phyloP scores from a whole-genome alignment of 1,140 invertebrate genomes.

The Panagrolaimus sp. region DNA sequence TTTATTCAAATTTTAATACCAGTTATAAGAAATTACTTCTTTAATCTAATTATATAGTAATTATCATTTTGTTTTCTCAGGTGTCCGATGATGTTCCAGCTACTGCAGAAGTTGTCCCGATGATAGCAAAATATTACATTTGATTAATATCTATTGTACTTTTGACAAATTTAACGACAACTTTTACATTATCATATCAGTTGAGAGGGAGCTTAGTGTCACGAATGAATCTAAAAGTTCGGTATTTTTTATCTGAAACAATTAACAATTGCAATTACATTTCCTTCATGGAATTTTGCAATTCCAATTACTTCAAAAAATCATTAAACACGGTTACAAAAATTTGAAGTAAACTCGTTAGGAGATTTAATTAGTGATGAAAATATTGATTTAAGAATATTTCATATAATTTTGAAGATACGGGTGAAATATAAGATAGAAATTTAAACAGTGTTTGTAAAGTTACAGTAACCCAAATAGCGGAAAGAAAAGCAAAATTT shows the following conservation, averaged over 20 bases:
- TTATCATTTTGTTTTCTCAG: no score
- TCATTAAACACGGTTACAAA: neutral
- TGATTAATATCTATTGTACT: conserved; percentile 53
- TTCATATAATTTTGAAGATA: no score
- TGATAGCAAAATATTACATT: conserved; percentile 50
- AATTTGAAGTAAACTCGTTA: no score
- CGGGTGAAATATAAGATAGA: no score
- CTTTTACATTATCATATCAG: conserved; percentile 46
- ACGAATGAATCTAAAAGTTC: conserved; percentile 33
- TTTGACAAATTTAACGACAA: conserved; percentile 50
- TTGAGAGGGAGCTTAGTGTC: conserved; percentile 50
- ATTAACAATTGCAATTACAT: conserved; percentile 44
- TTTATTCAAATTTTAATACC: no score
- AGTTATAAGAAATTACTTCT: no score
- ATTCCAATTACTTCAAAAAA: conserved; percentile 41
- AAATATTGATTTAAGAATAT: no score
- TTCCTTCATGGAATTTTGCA: conserved; percentile 41
- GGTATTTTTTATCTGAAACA: conserved; percentile 44
- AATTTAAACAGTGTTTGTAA: neutral
- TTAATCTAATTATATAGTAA: no score
- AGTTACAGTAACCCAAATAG: neutral
- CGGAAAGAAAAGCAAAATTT: conserved; percentile 3
- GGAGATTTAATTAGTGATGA: no score
- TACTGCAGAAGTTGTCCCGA: conserved; percentile 48
- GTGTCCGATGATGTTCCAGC: conserved; percentile 48